phyloP scores from a whole-genome alignment of 2,888 invertebrate species.

The Stenoptilia bipunctidactyla region DNA sequence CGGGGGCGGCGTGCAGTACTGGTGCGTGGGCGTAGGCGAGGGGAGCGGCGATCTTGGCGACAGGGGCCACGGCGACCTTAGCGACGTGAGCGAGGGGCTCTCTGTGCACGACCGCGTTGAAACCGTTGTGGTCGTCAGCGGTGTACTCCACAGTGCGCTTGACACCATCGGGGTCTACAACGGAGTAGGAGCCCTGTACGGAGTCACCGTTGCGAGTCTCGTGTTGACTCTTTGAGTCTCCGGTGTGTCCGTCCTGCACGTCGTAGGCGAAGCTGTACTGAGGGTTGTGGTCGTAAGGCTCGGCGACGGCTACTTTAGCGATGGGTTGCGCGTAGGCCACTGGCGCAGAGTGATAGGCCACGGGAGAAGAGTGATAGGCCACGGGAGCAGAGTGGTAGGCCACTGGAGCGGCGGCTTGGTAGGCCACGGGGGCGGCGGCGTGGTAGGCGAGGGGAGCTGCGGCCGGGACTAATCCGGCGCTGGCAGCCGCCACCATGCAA shows the following conservation, averaged over 20 bases:
- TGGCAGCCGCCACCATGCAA: constrained; percentile 45
- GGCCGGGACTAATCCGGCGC: constrained; percentile 40
- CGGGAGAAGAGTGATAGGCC: constrained; percentile 28
- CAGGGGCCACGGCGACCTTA: constrained; percentile 25
- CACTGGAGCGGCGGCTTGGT: constrained; percentile 26
- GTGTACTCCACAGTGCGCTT: constrained; percentile 49
- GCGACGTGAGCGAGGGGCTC: constrained; percentile 17
- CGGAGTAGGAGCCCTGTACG: constrained; percentile 47
- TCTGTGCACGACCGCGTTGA: constrained; percentile 1
- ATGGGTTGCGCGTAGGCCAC: constrained; percentile 14
- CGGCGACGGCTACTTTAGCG: constrained; percentile 10
- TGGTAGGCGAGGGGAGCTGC: constrained; percentile 40
- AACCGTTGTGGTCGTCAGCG: constrained; percentile 44
- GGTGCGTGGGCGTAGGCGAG: constrained; percentile 22
- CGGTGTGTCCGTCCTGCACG: constrained; percentile 51
- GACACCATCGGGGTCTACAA: constrained; percentile 53
- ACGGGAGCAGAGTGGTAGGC: constrained; percentile 17
- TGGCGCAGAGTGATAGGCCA: constrained; percentile 8
- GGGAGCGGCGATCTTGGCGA: constrained; percentile 34
- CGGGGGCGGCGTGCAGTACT: no score
- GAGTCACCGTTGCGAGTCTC: constrained; percentile 32
- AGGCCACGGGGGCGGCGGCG: constrained; percentile 24
- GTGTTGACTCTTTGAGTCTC: constrained; percentile 42
- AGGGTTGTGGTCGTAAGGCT: constrained; percentile 19
- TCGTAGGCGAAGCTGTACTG: constrained; percentile 41